Evolutionary conservation across 2,797 vertebrate species (phyloP), one percentile per base, ranked within the genome.

Genomic region (Falco biarmicus): DNA sequence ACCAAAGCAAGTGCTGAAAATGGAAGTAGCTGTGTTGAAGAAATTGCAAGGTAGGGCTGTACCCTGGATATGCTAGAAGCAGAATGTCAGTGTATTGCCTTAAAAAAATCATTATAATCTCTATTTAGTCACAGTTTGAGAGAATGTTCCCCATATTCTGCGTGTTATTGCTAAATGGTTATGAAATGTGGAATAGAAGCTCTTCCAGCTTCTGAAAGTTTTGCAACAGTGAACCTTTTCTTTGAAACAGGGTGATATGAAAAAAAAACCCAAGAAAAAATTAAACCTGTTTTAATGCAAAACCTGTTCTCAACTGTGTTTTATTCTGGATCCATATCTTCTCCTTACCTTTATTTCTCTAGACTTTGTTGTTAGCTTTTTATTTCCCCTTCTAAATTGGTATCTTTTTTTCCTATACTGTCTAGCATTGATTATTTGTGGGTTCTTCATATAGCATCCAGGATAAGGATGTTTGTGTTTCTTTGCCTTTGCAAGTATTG

Each of bases 21-120:
- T 99, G 99, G 99, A 99, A 98, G 99, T 99, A 74, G 99, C 99
- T 29, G 99, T 99, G 91, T 98, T 99, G 87, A 99, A 99, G 98
- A 99, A 99, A 97, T 98, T 99, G 64, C 99, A 99, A 98, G 99
- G 99, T 99, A 98, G 98, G 98, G 93, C 47, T 54, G 17, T 91
- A 87, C 51, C 31, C 77, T 57, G 65, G 34, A 32, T 87, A 65
- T 60, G 31, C 9, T 32, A 88, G 65, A 78, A 75, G 57, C 29
- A 85, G 75, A 34, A 60, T 89, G 47, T 77, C 39, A 45, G 13
- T 74, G 5, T 78, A 22, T 54, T 39, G 13, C 86, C 48, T 66
- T 57, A 20, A 57, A 81, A 61, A 81, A 60, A 80, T 45, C 5
- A 20, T 59, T 48, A 17, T 37, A 48, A 75, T 61, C 26, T 77